These are phyloP conservation scores for Holothuria scabra DNA, from an alignment of 53 echinoderm and acorn worm genomes.

Conservation along the genomic window DNA sequence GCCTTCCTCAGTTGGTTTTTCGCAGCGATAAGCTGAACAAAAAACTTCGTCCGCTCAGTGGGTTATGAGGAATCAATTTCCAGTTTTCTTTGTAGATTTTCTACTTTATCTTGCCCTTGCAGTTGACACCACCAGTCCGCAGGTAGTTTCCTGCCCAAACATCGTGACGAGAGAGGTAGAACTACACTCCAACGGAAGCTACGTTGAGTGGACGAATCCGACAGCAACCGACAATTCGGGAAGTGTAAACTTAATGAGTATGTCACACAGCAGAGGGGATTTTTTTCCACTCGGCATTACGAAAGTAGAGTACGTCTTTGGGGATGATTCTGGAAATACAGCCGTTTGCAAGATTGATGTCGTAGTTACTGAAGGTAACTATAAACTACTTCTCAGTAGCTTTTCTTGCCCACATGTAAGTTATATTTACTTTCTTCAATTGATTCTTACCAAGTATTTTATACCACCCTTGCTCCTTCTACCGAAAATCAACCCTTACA, in stretches of 20 bases:
- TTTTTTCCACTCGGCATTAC: slow-evolving; percentile 42
- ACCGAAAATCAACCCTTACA: no score
- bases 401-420: no score
- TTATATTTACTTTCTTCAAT: no score
- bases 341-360: slow-evolving; percentile 33
- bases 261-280: slow-evolving; percentile 31
- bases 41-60: no score
- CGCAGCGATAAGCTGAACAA: no score
- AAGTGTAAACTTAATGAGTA: slow-evolving; percentile 26
- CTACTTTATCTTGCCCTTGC: neutral
- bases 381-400: neutral
- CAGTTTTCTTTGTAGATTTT: no score
- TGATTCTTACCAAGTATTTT: no score
- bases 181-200: slow-evolving; percentile 42
- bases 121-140: slow-evolving; percentile 30
- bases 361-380: slow-evolving; percentile 32
- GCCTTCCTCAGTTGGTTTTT: no score
- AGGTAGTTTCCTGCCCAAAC: slow-evolving; percentile 28
- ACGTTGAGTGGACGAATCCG: slow-evolving; percentile 44
- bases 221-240: slow-evolving; percentile 34
- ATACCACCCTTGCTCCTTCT: no score
- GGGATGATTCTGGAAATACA: slow-evolving; percentile 25
- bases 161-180: slow-evolving; percentile 37
- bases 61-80: no score
- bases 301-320: slow-evolving; percentile 30